These are phyloP conservation scores for Euwallacea similis DNA, from an alignment of 1,140 invertebrate genomes.

Conservation along the genomic window DNA sequence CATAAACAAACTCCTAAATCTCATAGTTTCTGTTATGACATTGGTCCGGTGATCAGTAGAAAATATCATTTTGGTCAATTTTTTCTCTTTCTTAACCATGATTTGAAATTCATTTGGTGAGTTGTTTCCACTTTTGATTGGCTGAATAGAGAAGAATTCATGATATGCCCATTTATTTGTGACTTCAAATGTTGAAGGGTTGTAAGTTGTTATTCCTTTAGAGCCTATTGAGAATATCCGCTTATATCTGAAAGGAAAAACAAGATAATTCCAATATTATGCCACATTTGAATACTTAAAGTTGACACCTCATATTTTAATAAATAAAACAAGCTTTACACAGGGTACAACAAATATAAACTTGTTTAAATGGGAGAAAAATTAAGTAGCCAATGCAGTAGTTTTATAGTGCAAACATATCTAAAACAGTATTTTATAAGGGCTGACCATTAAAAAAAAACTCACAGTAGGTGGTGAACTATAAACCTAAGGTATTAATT, in stretches of 20 bases:
- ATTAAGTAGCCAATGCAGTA: no score
- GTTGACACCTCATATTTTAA: no score
- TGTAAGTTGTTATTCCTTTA: conserved; percentile 95
- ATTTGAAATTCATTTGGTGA: conserved; percentile 78
- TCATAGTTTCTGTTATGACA: conserved; percentile 89
- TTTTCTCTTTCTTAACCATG: conserved; percentile 86
- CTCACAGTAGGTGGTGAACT: no score
- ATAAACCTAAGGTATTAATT: no score
- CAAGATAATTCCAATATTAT: no score
- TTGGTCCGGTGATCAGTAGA: conserved; percentile 94
- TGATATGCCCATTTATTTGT: conserved; percentile 93
- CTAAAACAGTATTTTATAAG: no score
- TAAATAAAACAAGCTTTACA: no score
- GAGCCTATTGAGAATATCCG: conserved; percentile 96
- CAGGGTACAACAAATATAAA: no score
- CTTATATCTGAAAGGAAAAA: conserved; percentile 76
- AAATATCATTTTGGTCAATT: conserved; percentile 94
- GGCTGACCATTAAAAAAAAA: no score
- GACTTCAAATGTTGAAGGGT: conserved; percentile 89
- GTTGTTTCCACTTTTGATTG: conserved; percentile 59
- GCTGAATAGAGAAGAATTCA: conserved; percentile 77
- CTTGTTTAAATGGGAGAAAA: no score
- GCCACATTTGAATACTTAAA: no score
- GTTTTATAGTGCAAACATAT: no score
- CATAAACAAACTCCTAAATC: conserved; percentile 75